Percentiles rank a stretch among this genome's conserved stretches.
These are phyloP conservation scores for Sarcophaga bullata DNA, from an alignment of 1,140 invertebrate species.

Conservation along the genomic window DNA sequence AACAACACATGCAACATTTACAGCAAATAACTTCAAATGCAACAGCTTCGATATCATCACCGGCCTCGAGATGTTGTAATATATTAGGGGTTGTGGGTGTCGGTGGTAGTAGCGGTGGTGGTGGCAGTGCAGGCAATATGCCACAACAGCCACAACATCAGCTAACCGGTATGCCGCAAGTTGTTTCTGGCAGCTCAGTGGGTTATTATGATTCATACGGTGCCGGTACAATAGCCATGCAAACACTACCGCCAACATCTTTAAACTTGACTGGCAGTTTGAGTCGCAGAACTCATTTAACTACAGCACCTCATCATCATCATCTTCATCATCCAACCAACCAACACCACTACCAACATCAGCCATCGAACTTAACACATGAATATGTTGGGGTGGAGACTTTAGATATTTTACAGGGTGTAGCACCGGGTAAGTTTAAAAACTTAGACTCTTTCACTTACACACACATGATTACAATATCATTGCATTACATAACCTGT, in stretches of 20 bases:
- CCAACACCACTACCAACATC: slow-evolving; percentile 41
- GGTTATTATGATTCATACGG: slow-evolving; percentile 53
- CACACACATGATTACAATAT: background rate
- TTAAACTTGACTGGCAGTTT: slow-evolving; percentile 54
- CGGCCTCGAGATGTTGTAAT: slow-evolving; percentile 58
- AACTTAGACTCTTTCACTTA: background rate
- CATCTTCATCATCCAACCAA: slow-evolving; percentile 42
- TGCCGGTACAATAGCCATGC: slow-evolving; percentile 43
- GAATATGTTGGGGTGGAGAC: slow-evolving; percentile 62
- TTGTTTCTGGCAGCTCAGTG: slow-evolving; percentile 47
- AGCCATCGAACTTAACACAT: slow-evolving; percentile 31
- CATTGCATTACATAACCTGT: no score
- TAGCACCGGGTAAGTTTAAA: slow-evolving; percentile 54
- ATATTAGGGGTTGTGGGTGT: slow-evolving; percentile 47
- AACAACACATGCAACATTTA: slow-evolving; percentile 45
- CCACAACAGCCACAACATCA: slow-evolving; percentile 36
- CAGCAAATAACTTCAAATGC: slow-evolving; percentile 27
- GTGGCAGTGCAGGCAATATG: slow-evolving; percentile 32
- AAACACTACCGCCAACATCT: background rate
- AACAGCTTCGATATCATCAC: slow-evolving; percentile 51
- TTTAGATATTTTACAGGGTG: slow-evolving; percentile 62
- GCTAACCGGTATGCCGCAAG: slow-evolving; percentile 40
- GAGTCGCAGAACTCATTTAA: slow-evolving; percentile 47
- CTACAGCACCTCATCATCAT: slow-evolving; percentile 50
- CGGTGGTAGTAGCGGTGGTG: background rate